phyloP scores from a whole-genome alignment of 2,113 vertebrate genomes.

The Eurypyga helias region DNA sequence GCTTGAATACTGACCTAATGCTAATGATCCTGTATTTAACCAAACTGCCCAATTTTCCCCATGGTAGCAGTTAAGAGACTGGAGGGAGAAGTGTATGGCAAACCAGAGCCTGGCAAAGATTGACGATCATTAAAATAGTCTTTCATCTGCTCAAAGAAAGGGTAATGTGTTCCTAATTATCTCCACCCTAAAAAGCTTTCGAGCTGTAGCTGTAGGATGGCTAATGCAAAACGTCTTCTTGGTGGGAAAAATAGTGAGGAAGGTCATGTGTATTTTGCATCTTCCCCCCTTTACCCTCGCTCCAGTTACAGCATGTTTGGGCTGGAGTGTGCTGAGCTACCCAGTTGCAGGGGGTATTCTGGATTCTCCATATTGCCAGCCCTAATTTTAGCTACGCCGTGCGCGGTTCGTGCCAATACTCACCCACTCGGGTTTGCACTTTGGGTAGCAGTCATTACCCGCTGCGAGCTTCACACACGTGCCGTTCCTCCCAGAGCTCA shows the following conservation, averaged over 20 bases:
- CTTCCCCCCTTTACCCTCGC: neutral
- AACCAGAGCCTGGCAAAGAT: neutral
- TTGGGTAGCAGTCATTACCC: slow-evolving; percentile 2
- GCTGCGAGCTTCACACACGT: neutral
- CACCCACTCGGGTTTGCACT: slow-evolving; percentile 35
- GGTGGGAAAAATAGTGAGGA: neutral
- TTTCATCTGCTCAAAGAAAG: neutral
- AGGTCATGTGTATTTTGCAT: neutral
- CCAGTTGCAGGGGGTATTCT: slow-evolving; percentile 15
- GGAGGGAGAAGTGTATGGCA: neutral
- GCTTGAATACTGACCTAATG: neutral
- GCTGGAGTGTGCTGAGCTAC: neutral
- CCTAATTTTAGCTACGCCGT: slow-evolving; percentile 27
- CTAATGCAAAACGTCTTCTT: neutral
- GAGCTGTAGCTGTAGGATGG: neutral
- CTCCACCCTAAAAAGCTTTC: neutral
- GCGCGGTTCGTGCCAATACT: slow-evolving; percentile 17
- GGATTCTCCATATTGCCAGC: neutral
- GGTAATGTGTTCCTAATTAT: neutral
- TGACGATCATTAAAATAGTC: neutral
- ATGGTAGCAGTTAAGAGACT: neutral
- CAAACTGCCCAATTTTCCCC: neutral
- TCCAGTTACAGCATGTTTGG: neutral
- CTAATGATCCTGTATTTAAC: neutral
- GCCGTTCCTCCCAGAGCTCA: neutral